Evolutionary conservation across 2,888 invertebrate species (phyloP).

Genomic region (Cheilosia soror): DNA sequence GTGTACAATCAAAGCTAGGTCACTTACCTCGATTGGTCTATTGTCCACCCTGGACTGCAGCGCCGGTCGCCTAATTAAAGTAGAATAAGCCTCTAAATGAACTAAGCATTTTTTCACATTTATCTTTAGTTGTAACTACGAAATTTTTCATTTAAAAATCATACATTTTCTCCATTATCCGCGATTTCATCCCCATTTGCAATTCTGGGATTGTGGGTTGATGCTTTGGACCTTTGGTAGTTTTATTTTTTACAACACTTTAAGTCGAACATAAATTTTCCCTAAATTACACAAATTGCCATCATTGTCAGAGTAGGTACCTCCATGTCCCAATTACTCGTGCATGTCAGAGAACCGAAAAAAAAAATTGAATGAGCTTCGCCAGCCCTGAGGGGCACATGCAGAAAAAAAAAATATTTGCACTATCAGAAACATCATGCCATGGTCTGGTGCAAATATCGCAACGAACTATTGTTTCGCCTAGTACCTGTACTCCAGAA

Average conservation of each 20-base stretch:
- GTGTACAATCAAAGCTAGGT: no score
- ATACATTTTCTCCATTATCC: no score
- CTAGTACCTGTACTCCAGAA: neutral
- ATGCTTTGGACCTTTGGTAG: no score
- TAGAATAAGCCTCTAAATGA: no score
- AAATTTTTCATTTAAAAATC: no score
- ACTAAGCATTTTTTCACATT: no score
- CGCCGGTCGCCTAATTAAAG: no score
- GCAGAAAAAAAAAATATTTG: conserved; percentile 1
- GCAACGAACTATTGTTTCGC: conserved; percentile 32
- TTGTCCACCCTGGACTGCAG: no score
- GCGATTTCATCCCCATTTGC: no score
- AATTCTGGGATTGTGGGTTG: no score
- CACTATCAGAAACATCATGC: conserved; percentile 46
- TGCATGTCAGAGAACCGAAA: conserved; percentile 45
- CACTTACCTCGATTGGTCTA: no score
- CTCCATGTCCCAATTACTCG: conserved; percentile 58
- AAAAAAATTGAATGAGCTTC: conserved; percentile 17
- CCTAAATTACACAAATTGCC: conserved; percentile 55
- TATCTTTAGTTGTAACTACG: no score
- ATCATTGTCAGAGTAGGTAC: conserved; percentile 21
- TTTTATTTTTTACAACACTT: neutral
- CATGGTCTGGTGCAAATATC: conserved; percentile 64
- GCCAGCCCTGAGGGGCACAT: neutral
- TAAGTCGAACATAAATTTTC: conserved; percentile 42